Base-by-base conservation (phyloP, 2,797 vertebrate species). In the Epinephelus awoara region DNA sequence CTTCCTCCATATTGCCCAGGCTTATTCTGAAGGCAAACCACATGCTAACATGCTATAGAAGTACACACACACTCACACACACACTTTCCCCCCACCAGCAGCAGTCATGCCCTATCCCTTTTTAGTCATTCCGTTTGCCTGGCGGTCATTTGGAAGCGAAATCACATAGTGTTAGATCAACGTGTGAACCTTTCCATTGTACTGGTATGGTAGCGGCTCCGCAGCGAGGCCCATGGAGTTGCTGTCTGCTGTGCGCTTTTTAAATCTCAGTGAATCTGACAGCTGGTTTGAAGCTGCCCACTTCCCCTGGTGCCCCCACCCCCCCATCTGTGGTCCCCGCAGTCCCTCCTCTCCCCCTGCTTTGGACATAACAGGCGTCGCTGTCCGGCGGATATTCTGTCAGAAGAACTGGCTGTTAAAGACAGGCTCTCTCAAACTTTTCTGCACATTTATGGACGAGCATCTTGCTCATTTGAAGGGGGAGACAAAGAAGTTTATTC, bases 81-180 rank as follows among this genome's bases (percentile, higher is more conserved):
- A 14, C 23, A 27, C 38, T 2, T 23, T 18, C 23, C 18, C 46
- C 14, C 12, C 17, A 50, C 34, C 69, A 79, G 70, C 57, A 50
- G 63, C 68, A 75, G 62, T 65, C 54, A 23, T 40, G 63, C 66
- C 67, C 67, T 47, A 9, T 75, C 55, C 44, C 56, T 81, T 58
- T 81, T 79, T 76, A 73, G 79, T 77, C 66, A 75, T 73, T 79
- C 75, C 49, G 27, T 90, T 89, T 88, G 88, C 88, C 92, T 79
- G 64, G 8, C 44, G 69, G 93, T 87, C 72, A 84, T 85, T 85
- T 87, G 80, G 88, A 83, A 78, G 83, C 71, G 0, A 82, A 80
- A 91, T 94, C 92, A 93, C 89, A 92, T 72, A 79, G 84, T 49
- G 89, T 94, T 91, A 92, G 78, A 91, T 94, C 91, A 93, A 38